Base-by-base conservation (phyloP, 2,113 vertebrate species). In the Chrysochloris asiatica region DNA sequence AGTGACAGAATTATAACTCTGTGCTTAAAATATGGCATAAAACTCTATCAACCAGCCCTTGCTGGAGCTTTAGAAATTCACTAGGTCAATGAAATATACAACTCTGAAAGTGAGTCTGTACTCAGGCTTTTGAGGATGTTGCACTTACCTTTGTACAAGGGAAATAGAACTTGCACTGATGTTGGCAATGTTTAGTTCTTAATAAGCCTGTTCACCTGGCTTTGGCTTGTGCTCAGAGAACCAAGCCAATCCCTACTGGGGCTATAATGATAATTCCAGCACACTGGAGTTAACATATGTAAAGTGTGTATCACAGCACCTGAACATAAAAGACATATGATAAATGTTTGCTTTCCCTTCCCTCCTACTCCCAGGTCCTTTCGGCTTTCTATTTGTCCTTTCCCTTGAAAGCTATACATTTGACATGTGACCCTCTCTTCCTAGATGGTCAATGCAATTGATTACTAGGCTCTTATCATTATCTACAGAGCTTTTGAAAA, bases 141-240 rank as follows among this genome's bases (percentile, higher is more conserved):
- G 30, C 11, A 59, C 50, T 76, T 88, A 50, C 48, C 86, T 83
- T 41, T 86, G 56, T 47, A 76, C 38, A 59, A 59, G 12, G 38
- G 28, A 92, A 63, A 81, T 6, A 80, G 54, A 78, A 54, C 56
- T 71, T 91, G 45, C 33, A 33, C 65, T 36, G 41, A 67, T 33
- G 36, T 21, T 95, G 90, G 79, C 83, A 77, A 33, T 36, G 21
- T 71, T 89, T 22, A 8, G 22, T 63, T 56, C 81, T 93, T 93
- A 90, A 77, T 63, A 86, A 90, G 19, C 33, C 73, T 95, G 8
- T 78, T 87, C 56, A 76, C 88, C 78, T 86, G 83, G 19, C 61
- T 94, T 95, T 86, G 79, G 52, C 30, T 85, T 7, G 7, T 88
- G 88, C 71, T 85, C 88, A 88, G 88, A 95, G 48, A 65, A 63